These are phyloP conservation scores for Podotricha telesiphe DNA, from an alignment of 2,888 invertebrate genomes.

Conservation along the genomic window DNA sequence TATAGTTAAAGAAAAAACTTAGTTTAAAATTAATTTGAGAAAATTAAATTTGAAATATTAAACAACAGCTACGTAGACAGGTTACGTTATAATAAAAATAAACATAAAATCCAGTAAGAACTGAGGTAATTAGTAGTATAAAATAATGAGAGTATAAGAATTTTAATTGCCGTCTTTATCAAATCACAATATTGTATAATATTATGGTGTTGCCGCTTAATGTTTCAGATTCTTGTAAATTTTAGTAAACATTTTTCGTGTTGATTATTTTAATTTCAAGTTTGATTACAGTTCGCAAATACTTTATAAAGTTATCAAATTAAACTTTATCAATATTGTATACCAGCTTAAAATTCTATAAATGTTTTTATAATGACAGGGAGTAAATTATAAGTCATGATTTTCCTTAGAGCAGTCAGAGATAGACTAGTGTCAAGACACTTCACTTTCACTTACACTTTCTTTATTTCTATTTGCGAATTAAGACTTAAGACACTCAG, in stretches of 20 bases:
- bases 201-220: conserved; percentile 55
- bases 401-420: too few species aligned
- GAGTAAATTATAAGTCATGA: neutral
- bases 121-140: conserved; percentile 39
- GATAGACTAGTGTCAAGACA: too few species aligned
- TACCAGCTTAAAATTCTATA: conserved; percentile 1
- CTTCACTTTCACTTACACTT: too few species aligned
- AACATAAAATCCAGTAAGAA: neutral
- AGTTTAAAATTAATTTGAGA: neutral
- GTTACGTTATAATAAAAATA: neutral
- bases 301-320: neutral
- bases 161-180: conserved; percentile 72
- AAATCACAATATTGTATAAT: conserved; percentile 55
- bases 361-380: neutral
- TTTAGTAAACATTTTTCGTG: conserved; percentile 19
- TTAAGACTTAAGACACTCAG: too few species aligned
- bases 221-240: conserved; percentile 55
- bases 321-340: neutral
- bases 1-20: too few species aligned
- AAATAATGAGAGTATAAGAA: conserved; percentile 65
- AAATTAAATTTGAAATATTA: neutral
- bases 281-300: neutral
- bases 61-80: neutral
- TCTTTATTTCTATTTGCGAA: too few species aligned
- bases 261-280: too few species aligned